These are phyloP conservation scores for Chrysocyon brachyurus DNA, from an alignment of 2,797 vertebrate species.

Conservation along the genomic window DNA sequence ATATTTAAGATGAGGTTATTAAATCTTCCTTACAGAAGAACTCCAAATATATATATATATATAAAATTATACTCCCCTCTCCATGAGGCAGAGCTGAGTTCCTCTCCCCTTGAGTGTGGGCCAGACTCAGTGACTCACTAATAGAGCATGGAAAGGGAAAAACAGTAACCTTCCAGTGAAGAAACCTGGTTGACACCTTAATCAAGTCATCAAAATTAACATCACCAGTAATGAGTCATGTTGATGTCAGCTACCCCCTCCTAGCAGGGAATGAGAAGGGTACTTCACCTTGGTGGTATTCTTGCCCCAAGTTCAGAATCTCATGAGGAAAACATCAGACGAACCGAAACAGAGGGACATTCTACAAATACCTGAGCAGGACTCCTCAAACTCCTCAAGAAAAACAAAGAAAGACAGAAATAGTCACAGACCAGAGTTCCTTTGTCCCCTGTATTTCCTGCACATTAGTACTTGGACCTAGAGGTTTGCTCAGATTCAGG, in stretches of 20 bases:
- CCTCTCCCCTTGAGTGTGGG: not conserved
- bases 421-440: not conserved
- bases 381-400: not conserved
- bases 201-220: not conserved
- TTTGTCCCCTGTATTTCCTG: not conserved
- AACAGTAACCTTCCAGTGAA: not conserved
- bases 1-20: not conserved
- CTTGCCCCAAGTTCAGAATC: not conserved
- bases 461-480: not conserved
- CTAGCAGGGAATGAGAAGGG: not conserved
- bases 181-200: not conserved
- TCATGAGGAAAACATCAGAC: not conserved
- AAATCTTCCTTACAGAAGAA: conserved; percentile 39
- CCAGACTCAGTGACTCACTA: not conserved
- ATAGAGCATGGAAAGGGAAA: not conserved
- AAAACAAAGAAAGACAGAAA: not conserved
- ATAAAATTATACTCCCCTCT: not conserved
- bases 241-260: not conserved
- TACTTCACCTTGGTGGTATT: not conserved
- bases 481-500: not conserved
- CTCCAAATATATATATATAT: not conserved
- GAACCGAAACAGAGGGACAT: not conserved
- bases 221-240: not conserved
- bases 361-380: not conserved
- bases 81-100: not conserved